A percentile compares a stretch with the other conserved stretches of the same genome.
phyloP scores from a whole-genome alignment of 2,888 invertebrate genomes.

The Drosophila subsilvestris region DNA sequence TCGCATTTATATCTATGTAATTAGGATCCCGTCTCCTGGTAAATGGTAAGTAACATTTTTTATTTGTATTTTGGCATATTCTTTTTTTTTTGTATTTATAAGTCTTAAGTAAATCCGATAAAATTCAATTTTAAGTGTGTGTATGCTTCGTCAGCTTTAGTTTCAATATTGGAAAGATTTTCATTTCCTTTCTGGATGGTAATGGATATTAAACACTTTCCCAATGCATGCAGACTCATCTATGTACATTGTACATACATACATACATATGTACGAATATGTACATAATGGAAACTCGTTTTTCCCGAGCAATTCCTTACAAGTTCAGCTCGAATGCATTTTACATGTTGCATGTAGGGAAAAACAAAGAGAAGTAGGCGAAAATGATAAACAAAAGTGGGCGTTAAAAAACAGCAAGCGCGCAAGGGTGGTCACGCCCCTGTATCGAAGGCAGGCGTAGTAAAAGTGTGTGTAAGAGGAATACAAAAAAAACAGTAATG shows the following conservation, averaged over 20 bases:
- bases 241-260: too few relatives aligned
- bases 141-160: neutral
- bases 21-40: too few relatives aligned
- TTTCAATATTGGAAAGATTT: neutral
- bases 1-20: too few relatives aligned
- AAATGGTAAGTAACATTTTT: neutral
- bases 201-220: slow-evolving; percentile 1
- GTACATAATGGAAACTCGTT: neutral
- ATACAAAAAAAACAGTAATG: neutral
- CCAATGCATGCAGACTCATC: neutral
- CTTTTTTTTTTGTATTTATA: too few relatives aligned
- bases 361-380: slow-evolving; percentile 10
- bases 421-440: slow-evolving; percentile 19
- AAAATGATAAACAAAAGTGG: slow-evolving; percentile 34
- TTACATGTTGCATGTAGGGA: slow-evolving; percentile 39
- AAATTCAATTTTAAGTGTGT: neutral
- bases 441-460: slow-evolving; percentile 9
- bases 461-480: neutral
- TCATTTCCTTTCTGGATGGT: neutral
- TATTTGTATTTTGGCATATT: neutral
- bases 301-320: neutral
- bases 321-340: slow-evolving; percentile 41
- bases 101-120: neutral
- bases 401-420: slow-evolving; percentile 28
- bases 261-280: neutral